Base-by-base conservation (phyloP, 2,888 invertebrate species). In the Protodeltote pygarga region DNA sequence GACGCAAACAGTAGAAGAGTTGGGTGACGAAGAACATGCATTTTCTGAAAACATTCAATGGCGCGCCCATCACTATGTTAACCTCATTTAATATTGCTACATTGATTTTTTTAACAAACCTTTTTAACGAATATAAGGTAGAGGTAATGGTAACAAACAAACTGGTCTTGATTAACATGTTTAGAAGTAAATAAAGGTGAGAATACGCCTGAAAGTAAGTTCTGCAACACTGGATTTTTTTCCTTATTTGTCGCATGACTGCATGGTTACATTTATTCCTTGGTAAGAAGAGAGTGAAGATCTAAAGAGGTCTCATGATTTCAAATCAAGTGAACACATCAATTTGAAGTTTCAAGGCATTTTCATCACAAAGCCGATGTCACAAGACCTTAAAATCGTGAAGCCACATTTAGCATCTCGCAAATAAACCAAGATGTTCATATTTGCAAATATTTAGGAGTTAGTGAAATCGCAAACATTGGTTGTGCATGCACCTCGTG, bases 391-490 rank as follows among this genome's bases (percentile, higher is more conserved):
- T 34, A 40, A 3, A 42, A 23, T 48, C 65, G 71, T 71, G 71
- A 42, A 28, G 15, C 17, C 13, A 14, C 45, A 14, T 49, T 68
- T 67, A 67, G 62, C 54, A 39, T 29, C 35, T 46, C 31, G 49
- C 47, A 65, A 39, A 28, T 58, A 44, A 17, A 51, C 34, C 21
- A 32, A 40, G 23, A 34, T 41, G 48, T 55, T n/a, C n/a, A n/a
- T n/a, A n/a, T n/a, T n/a, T 65, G 62, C 62, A 64, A 69, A 70
- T 66, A 46, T 55, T 64, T 65, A 55, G 64, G 42, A 52, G 60
- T 64, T 64, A 81, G 85, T 79, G 85, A 87, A 87, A 86, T 83
- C 80, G 77, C 78, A 83, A 85, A 83, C 72, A 76, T 50, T 44
- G 62, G 61, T 76, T 76, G 75, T 74, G 74, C 47, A 14, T 29